Base-by-base conservation (phyloP, 2,888 invertebrate genomes). In the Hydraecia micacea region DNA sequence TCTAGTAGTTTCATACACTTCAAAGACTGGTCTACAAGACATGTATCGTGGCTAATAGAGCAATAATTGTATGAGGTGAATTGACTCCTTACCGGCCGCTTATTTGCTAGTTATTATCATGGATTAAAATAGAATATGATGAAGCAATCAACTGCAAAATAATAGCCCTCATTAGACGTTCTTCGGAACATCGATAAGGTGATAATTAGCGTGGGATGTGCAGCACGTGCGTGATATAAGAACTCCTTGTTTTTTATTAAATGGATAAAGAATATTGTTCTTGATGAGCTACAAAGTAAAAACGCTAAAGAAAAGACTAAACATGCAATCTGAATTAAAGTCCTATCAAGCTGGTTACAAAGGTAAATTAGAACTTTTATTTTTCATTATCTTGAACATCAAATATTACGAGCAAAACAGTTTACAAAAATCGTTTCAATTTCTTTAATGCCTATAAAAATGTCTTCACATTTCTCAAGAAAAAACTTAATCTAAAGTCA, bases 241-340 rank as follows among this genome's bases (percentile, higher is more conserved):
- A 7, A 28, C 58, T 28, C 78, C 78, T 66, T 78, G 21, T 66
- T 55, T 58, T 49, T 58, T 25, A 71, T 28, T 69, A 18, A 55
- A 55, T 21, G 42, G 11, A 49, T 42, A 36, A 49, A 80, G 46
- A 60, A 71, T 49, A 39, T 52, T 4, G 15, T 60, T 55, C 42
- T 77, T 15, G 7, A 6, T 32, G 55, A 58, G 55, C 5, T 60
- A 52, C 65, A 60, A 67, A 66, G 84, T 84, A 79, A n/a, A 79
- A 84, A 78, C 5, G 18, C 18, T n/a, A 67, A 67, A 83, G 58
- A 49, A 75, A 77, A 66, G 49, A 25, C 66, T 52, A 36, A 67
- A 84, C 79, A 84, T 80, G 58, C 85, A 85, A 80, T 80, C 58
- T 80, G 80, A 80, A 80, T 80, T 84, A 80, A 80, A 66, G 42